These are phyloP conservation scores for Polymixis flavicincta DNA, from an alignment of 2,888 invertebrate species.

Conservation along the genomic window DNA sequence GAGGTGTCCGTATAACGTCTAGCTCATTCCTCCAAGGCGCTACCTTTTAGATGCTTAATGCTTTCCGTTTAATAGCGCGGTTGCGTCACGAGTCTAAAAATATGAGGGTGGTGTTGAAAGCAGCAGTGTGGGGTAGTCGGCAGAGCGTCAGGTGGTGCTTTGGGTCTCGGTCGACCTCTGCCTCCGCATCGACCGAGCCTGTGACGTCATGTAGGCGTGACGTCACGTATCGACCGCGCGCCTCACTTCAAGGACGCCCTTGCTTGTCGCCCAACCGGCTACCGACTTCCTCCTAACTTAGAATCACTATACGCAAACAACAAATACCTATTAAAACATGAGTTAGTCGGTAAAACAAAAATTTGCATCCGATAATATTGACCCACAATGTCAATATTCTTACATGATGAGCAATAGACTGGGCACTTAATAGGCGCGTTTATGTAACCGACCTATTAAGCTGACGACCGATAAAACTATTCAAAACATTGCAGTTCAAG, in stretches of 20 bases:
- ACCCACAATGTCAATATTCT: constrained; percentile 54
- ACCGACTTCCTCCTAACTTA: constrained; percentile 79
- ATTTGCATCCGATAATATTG: constrained; percentile 57
- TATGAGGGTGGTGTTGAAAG: constrained; percentile 80
- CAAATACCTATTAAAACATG: constrained; percentile 57
- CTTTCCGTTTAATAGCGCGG: constrained; percentile 76
- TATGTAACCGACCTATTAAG: constrained; percentile 18
- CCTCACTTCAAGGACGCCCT: constrained; percentile 87
- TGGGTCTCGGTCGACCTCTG: constrained; percentile 78
- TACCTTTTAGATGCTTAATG: constrained; percentile 70
- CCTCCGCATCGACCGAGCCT: constrained; percentile 81
- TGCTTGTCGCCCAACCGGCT: constrained; percentile 77
- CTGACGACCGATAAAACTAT: constrained; percentile 1
- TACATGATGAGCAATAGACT: constrained; percentile 25
- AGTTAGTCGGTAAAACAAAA: constrained; percentile 43
- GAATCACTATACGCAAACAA: constrained; percentile 69
- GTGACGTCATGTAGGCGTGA: constrained; percentile 85
- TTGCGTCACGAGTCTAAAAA: constrained; percentile 88
- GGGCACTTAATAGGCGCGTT: constrained; percentile 2
- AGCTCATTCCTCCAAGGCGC: constrained; percentile 70
- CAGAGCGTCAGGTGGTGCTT: constrained; percentile 71
- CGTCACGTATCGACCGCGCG: constrained; percentile 88
- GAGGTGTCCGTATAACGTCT: constrained; percentile 16
- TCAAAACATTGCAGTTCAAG: constrained; percentile 5
- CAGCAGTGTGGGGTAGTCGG: constrained; percentile 76